phyloP scores from a whole-genome alignment of 2,113 vertebrate genomes.

The Microcebus ravelobensis region DNA sequence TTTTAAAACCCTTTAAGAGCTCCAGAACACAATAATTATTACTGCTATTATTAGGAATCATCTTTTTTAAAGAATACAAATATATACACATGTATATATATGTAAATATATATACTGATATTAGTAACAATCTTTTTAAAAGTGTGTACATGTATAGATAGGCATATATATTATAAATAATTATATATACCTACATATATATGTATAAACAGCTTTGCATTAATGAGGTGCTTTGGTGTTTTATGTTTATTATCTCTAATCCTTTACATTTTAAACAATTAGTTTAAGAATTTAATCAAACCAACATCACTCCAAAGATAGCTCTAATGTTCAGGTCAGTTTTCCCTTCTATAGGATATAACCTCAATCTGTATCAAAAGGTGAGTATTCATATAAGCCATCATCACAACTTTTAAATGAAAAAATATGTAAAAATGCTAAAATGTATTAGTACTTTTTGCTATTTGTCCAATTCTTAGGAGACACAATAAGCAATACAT shows the following conservation, averaged over 20 bases:
- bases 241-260: not conserved
- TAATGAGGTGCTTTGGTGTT: not conserved
- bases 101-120: not conserved
- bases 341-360: not conserved
- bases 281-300: slow-evolving; percentile 38
- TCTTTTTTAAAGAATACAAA: not conserved
- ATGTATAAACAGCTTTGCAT: not conserved
- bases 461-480: slow-evolving; percentile 3
- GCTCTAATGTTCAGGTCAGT: not conserved
- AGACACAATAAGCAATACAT: not conserved
- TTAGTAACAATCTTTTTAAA: not conserved
- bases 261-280: slow-evolving; percentile 3
- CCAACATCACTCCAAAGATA: not conserved
- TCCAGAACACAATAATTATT: slow-evolving; percentile 11
- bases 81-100: not conserved
- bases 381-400: not conserved
- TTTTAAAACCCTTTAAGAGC: slow-evolving; percentile 16
- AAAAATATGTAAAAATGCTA: not conserved
- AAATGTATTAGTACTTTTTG: not conserved
- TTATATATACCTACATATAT: not conserved
- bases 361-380: not conserved
- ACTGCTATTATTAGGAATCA: not conserved
- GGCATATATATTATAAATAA: not conserved
- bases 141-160: not conserved
- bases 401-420: not conserved